phyloP scores from a whole-genome alignment of 2,113 vertebrate genomes.

The Periophthalmus modestus region DNA sequence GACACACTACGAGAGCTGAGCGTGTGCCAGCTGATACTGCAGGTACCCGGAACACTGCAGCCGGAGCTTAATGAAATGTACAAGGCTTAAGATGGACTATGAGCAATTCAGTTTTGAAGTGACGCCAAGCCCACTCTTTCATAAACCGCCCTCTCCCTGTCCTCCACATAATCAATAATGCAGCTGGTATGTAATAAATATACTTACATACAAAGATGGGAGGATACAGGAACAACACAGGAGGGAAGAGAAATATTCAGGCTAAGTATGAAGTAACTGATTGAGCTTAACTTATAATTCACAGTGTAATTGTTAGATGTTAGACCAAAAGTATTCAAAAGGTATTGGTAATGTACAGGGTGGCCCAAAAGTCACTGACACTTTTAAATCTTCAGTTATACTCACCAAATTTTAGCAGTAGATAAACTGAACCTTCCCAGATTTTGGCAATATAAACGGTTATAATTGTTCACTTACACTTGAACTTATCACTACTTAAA shows the following conservation, averaged over 20 bases:
- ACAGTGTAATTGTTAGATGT: too few relatives aligned
- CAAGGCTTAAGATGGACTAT: constrained; percentile 1
- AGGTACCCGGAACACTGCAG: constrained; percentile 28
- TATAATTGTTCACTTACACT: too few relatives aligned
- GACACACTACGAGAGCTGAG: constrained; percentile 38
- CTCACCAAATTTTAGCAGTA: too few relatives aligned
- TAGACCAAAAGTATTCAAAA: too few relatives aligned
- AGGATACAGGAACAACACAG: not conserved
- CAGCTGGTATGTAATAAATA: not conserved
- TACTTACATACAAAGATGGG: not conserved
- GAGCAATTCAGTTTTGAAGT: not conserved
- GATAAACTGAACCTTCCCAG: too few relatives aligned
- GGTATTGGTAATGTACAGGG: too few relatives aligned
- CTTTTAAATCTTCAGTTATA: too few relatives aligned
- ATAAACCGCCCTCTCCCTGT: not conserved
- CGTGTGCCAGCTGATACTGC: constrained; percentile 41
- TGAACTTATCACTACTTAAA: too few relatives aligned
- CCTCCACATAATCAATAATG: not conserved
- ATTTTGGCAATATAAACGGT: too few relatives aligned
- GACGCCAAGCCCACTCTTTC: not conserved
- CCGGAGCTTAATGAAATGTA: constrained; percentile 17
- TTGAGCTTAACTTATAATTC: too few relatives aligned
- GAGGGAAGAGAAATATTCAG: not conserved
- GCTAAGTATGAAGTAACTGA: too few relatives aligned
- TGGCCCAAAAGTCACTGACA: too few relatives aligned